Evolutionary conservation across 2,888 invertebrate genomes (phyloP), one percentile per base, ranked within the genome.

Genomic region (Mythimna albipuncta): DNA sequence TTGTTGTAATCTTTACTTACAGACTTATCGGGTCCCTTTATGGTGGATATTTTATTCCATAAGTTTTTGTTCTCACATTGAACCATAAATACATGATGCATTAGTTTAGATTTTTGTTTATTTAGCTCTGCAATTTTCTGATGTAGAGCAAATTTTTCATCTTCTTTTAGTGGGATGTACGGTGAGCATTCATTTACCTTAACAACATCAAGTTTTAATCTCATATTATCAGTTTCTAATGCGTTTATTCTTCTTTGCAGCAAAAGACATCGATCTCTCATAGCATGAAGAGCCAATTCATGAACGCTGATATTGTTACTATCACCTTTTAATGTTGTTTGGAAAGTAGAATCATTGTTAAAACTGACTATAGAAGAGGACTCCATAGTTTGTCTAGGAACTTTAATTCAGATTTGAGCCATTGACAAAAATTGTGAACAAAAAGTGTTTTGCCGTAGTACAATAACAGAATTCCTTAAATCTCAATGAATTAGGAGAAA

Each of bases 11-110:
- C 91, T 79, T 92, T 92, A 69, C 63, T 88, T n/a, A 85, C 65
- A 1, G 78, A 62, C 84, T 92, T 95, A 16, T 94, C 93, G 19
- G 90, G 79, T 0, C 89, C 89, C 69, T 93, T 96, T 44, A 95
- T 79, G 19, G 97, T 97, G 7, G 97, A 97, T 70, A 98, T 95
- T 87, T 98, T 97, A 72, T 96, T 97, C 98, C 98, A 98, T 58
- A 98, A 93, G 82, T 98, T 97, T 87, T 97, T 97, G 91, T 98
- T 98, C 92, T 98, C 98, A 85, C 97, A 97, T 5, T 98, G 97
- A 13, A 98, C 98, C 98, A 98, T 98, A 85, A 97, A 97, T 47
- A 98, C 97, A 89, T 98, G 98, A 89, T 98, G 98, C 85, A 97
- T 97, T 0, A 98, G 93, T 88, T 98, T 98, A 0, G 97, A 97